phyloP scores from a whole-genome alignment of 1,140 invertebrate species.

The Brachionus manjavacas region DNA sequence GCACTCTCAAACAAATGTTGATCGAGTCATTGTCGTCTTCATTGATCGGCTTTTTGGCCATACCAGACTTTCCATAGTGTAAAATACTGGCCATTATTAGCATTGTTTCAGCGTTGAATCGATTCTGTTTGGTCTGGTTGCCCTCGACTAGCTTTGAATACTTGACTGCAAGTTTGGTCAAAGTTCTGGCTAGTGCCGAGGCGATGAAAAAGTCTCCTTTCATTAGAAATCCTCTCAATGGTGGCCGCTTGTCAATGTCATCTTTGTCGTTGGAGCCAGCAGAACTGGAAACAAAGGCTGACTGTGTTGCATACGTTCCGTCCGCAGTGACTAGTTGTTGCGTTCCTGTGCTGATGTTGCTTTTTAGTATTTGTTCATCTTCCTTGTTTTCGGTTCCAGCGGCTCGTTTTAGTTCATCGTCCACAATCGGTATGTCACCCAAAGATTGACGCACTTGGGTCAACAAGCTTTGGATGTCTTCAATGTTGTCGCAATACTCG shows the following conservation, averaged over 20 bases:
- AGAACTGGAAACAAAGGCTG: conserved; percentile 70
- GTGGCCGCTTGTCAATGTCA: conserved; percentile 65
- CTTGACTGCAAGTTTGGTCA: conserved; percentile 80
- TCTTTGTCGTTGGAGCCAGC: not conserved
- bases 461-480: conserved; percentile 75
- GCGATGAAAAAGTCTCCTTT: conserved; percentile 94
- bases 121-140: conserved; percentile 45
- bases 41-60: conserved; percentile 68
- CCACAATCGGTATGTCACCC: conserved; percentile 80
- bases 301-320: conserved; percentile 96
- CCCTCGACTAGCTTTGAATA: conserved; percentile 61
- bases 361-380: conserved; percentile 54
- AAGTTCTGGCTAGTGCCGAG: conserved; percentile 78
- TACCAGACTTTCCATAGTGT: conserved; percentile 72
- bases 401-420: conserved; percentile 71
- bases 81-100: conserved; percentile 78
- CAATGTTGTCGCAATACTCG: conserved; percentile 76
- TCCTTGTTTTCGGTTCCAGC: conserved; percentile 58
- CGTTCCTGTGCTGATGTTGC: conserved; percentile 46
- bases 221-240: conserved; percentile 78
- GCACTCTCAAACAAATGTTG: conserved; percentile 67
- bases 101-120: conserved; percentile 76
- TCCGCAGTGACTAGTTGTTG: conserved; percentile 63
- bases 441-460: conserved; percentile 69
- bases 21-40: conserved; percentile 90